Evolutionary conservation across 2,888 invertebrate genomes (phyloP).

Genomic region (Monoplex corrugatus): DNA sequence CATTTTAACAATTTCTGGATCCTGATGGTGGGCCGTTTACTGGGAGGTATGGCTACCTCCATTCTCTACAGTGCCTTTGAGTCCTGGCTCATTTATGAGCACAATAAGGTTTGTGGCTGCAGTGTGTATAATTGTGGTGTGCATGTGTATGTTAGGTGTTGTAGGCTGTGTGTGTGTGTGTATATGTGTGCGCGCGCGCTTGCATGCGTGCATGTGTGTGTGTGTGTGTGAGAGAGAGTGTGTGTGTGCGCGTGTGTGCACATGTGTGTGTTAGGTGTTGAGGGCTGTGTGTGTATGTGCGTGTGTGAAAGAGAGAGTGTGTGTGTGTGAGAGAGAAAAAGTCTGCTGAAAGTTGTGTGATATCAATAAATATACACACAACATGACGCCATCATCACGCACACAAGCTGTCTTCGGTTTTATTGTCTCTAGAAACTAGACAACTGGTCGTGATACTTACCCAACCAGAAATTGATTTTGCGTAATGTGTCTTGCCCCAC

Average conservation of each 20-base stretch:
- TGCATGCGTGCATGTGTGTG: background rate
- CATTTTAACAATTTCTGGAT: conserved; percentile 83
- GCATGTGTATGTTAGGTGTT: background rate
- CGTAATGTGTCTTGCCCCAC: too few species aligned
- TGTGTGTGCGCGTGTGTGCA: background rate
- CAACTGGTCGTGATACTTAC: too few species aligned
- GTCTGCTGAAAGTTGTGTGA: too few species aligned
- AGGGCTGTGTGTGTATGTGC: background rate
- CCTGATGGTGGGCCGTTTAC: conserved; percentile 82
- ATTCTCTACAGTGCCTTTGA: conserved; percentile 84
- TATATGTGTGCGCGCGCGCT: background rate
- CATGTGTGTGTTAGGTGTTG: background rate
- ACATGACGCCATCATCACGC: too few species aligned
- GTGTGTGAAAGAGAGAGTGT: background rate
- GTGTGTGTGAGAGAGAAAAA: too few species aligned
- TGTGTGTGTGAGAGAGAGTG: background rate
- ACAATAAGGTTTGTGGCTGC: conserved; percentile 79
- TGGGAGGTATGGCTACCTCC: conserved; percentile 84
- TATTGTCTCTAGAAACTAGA: too few species aligned
- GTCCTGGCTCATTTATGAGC: conserved; percentile 83
- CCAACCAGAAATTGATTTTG: too few species aligned
- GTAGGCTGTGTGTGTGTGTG: background rate
- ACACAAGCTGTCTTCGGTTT: too few species aligned
- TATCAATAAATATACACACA: too few species aligned
- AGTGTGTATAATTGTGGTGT: background rate